Base-by-base conservation (phyloP, 1,140 invertebrate species). In the Aphaenogaster rudis region DNA sequence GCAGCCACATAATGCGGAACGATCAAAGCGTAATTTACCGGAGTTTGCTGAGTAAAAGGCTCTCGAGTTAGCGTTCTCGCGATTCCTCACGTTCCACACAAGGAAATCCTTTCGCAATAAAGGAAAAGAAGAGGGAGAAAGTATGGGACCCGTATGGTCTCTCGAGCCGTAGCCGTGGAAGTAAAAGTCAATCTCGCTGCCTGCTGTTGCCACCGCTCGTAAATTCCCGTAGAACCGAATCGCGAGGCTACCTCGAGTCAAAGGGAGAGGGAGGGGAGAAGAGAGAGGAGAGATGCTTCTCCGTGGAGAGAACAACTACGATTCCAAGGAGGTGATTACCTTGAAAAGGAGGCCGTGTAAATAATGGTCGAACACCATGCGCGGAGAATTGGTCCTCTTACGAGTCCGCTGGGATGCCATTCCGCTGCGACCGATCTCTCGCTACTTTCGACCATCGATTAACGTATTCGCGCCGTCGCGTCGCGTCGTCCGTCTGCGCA, bases 281-380 rank as follows among this genome's bases (percentile, higher is more conserved):
- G 28, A 3, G n/a, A 21, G 6, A n/a, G 57, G 13, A 11, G 39
- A 15, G 42, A 15, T 74, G 81, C 48, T 74, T 66, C 39, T 74
- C 72, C 39, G 52, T 54, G 66, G 63, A 90, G 81, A 86, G 81
- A 86, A 85, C 86, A 69, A 77, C 54, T 64, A 17, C 80, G 71
- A 63, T 77, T 81, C 69, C 54, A 50, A 77, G 80, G 42, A 72
- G 90, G 77, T 79, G 81, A 69, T 88, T 52, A 85, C 48, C 78
- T 89, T 88, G 76, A 89, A 91, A 81, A 88, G 76, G 67, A 91
- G 90, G 76, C 81, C 67, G 89, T 91, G 90, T 89, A 91, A 91
- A 91, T 91, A 91, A 91, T 87, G 85, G 61, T 17, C 28, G 52
- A 59, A 77, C 71, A 77, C 66, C 36, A 21, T 28, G 2, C 61